Conservation (phyloP, 37 sponge, comb jelly and placozoan genomes). For the Crambe crambe region DNA sequence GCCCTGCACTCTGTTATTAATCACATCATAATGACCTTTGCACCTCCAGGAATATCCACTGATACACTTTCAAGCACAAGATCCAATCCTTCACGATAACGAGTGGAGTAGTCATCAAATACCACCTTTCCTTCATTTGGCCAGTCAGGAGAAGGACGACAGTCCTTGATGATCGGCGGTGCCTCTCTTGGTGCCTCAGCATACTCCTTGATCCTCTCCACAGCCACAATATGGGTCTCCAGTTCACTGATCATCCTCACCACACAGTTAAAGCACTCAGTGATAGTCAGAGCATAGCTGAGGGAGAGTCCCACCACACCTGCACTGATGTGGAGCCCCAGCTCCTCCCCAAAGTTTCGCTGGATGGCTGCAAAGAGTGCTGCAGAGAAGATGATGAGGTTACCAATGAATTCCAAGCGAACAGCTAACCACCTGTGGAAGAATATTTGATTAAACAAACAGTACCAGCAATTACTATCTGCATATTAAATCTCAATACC, state of each 20-base stretch:
- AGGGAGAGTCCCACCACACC: conserved; percentile 89
- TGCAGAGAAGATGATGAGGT: conserved; percentile 86
- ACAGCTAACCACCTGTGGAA: conserved; percentile 87
- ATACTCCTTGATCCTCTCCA: conserved; percentile 95
- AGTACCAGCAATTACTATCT: not conserved
- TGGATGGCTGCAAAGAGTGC: conserved; percentile 90
- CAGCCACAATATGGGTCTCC: conserved; percentile 94
- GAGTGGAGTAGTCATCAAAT: conserved; percentile 78
- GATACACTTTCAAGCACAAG: conserved; percentile 77
- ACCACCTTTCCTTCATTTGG: conserved; percentile 74
- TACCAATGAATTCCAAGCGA: conserved; percentile 91
- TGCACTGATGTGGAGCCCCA: conserved; percentile 40
- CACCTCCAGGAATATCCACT: conserved; percentile 73
- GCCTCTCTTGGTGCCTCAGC: conserved; percentile 80
- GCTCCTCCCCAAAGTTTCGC: conserved; percentile 26
- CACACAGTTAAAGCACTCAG: conserved; percentile 83
- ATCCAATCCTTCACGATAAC: conserved; percentile 86
- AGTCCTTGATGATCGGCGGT: conserved; percentile 44
- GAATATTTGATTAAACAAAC: not conserved
- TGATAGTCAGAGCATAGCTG: conserved; percentile 87
- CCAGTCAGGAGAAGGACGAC: conserved; percentile 75
- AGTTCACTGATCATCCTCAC: conserved; percentile 94
- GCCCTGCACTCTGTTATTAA: too few relatives aligned
- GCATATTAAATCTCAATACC: not conserved
- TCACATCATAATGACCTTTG: conserved; percentile 56